These are phyloP conservation scores for Chloropsis cyanopogon DNA, from an alignment of 2,113 vertebrate species.

Conservation along the genomic window DNA sequence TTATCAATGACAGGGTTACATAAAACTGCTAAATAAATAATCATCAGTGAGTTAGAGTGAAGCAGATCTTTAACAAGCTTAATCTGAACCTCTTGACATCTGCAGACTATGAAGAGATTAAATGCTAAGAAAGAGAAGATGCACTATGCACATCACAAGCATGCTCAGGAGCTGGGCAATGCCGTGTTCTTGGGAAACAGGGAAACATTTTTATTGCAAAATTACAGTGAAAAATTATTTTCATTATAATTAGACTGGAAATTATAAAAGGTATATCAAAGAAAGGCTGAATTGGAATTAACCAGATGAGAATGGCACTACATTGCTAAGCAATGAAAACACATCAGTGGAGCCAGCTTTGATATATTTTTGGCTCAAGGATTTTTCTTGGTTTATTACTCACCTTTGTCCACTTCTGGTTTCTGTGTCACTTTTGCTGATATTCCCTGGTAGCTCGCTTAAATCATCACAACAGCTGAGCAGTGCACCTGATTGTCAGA, in stretches of 20 bases:
- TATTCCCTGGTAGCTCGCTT: constrained; percentile 14
- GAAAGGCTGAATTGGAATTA: constrained; percentile 68
- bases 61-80: constrained; percentile 96
- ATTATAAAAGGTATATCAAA: constrained; percentile 76
- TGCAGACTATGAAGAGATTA: constrained; percentile 82
- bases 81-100: constrained; percentile 93
- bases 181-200: constrained; percentile 68
- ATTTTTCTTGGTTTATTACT: constrained; percentile 65
- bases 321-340: constrained; percentile 65
- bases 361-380: constrained; percentile 61
- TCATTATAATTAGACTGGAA: constrained; percentile 77
- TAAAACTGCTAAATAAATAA: constrained; percentile 99
- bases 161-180: constrained; percentile 52
- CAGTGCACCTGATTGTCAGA: neutral
- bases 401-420: constrained; percentile 63
- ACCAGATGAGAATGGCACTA: constrained; percentile 55
- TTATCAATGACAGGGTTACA: constrained; percentile 98
- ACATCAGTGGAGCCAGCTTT: constrained; percentile 38
- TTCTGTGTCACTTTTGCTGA: constrained; percentile 7
- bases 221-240: constrained; percentile 75
- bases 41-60: constrained; percentile 95
- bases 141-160: constrained; percentile 55
- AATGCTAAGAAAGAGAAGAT: constrained; percentile 74
- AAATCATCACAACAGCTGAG: neutral
- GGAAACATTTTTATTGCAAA: constrained; percentile 75